Evolutionary conservation across 1,140 invertebrate species (phyloP), one percentile per base, ranked within the genome.

Genomic region (Nymphalis io): DNA sequence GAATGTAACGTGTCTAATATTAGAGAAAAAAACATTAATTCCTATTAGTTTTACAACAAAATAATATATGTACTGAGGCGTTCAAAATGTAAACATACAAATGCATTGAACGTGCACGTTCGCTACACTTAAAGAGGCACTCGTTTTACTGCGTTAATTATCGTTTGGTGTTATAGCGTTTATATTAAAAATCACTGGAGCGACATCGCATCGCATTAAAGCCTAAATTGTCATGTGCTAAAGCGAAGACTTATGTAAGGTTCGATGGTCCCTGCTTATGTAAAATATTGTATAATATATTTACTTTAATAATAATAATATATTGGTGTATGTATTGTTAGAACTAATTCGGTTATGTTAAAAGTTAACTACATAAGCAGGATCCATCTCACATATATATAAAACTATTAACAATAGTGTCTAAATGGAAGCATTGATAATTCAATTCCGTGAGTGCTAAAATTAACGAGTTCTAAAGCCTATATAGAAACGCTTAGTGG

Each of bases 361-460:
- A 60, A 27, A 21, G 18, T 10, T 48, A 10, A 33, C 21, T 18
- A 23, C 20, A 46, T 40, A 42, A 60, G 66, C 66, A 55, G 51
- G 51, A n/a, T 27, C 20, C 40, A 68, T 60, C 58, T 39, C 48
- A 48, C 33, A 33, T 53, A 38, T 68, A 63, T 20, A 64, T 57
- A 55, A 63, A 40, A 15, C 62, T 64, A 64, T 57, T 51, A 40
- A 23, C 39, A 64, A 73, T 53, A 69, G 62, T 66, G 58, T 66
- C 77, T 83, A 84, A 72, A 79, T 88, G 88, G 87, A 89, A 91
- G 87, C 87, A 89, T 87, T 75, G 83, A 86, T 76, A 81, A 80
- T 84, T 82, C 86, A 90, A 90, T 89, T 90, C 88, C 88, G 75
- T 88, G 79, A 88, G 87, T 88, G 86, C 87, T 85, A 87, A 85